Evolutionary conservation across 2,113 vertebrate species (phyloP), one percentile per base, ranked within the genome.

Genomic region (Thalassoma bifasciatum): DNA sequence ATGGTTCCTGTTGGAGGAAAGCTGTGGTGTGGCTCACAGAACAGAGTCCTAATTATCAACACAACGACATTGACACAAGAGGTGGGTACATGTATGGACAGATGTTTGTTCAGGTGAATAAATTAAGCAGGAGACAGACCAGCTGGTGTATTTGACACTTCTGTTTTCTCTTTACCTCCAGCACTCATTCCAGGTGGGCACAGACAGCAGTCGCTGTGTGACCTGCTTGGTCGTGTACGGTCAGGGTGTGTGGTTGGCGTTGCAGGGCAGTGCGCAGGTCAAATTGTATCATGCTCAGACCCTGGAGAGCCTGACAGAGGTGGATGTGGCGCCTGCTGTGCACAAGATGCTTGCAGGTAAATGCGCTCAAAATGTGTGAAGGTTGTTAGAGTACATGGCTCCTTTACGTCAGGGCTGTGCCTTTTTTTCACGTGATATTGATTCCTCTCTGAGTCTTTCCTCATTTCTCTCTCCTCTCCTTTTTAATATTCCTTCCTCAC

Each of bases 261-360:
- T 99, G 62, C 98, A 99, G 90, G 95, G 97, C 82, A 99, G 97
- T 0, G 97, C 98, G n/a, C 96, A 96, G 65, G 96, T 99, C 50
- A 92, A 95, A 47, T 95, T 99, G 2, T 99, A 99, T 92, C 96
- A 99, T 2, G 87, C 96, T 77, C 93, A 93, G 88, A 97, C 94
- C 82, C 97, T 93, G 51, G 98, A 99, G 85, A 96, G 96, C 89
- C 89, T 99, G 90, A 93, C 95, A 0, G 98, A 99, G 84, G 97
- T 98, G 0, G 98, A 99, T 0, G 93, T 99, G 86, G 98, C 97
- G 0, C 97, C 98, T 0, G 97, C 98, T 0, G 98, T 99, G 67
- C 98, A 99, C 93, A 99, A 98, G 93, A 99, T 99, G 98, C 93
- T 99, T 0, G 97, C 98, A 72, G 98, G 98, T 99, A 86, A 87